Evolutionary conservation across 2,888 invertebrate genomes (phyloP).

Genomic region (Oligia strigilis): DNA sequence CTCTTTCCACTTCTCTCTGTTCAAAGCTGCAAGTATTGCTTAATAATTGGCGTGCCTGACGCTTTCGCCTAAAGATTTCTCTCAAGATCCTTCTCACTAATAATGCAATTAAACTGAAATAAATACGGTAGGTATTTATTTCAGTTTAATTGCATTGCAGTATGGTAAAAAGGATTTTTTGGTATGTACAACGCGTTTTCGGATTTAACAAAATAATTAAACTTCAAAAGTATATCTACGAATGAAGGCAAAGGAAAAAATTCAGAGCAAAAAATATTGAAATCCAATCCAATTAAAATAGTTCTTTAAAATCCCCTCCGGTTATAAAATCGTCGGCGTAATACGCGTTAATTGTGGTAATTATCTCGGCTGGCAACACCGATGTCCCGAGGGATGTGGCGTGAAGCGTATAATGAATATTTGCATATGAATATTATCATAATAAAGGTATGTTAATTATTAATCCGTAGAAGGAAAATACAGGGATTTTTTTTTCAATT

Average conservation of each 20-base stretch:
- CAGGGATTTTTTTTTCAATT: not conserved
- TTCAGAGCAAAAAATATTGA: constrained; percentile 10
- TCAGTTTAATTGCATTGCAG: too few species aligned
- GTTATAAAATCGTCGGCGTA: constrained; percentile 50
- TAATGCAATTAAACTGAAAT: not conserved
- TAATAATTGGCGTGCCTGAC: not conserved
- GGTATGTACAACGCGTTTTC: not conserved
- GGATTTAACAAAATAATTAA: not conserved
- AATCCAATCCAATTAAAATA: constrained; percentile 45
- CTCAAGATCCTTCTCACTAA: not conserved
- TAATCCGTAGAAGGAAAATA: not conserved
- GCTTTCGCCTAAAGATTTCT: not conserved
- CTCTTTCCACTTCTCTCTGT: too few species aligned
- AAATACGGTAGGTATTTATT: too few species aligned
- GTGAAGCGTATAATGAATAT: constrained; percentile 53
- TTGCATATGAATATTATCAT: constrained; percentile 61
- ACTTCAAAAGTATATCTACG: not conserved
- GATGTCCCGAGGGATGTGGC: constrained; percentile 56
- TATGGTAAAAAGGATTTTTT: not conserved
- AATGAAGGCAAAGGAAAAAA: not conserved
- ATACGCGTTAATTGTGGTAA: constrained; percentile 62
- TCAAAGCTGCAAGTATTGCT: too few species aligned
- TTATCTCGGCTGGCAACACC: constrained; percentile 59
- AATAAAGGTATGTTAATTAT: constrained; percentile 43
- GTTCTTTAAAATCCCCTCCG: constrained; percentile 37